A percentile compares a stretch with the other conserved stretches of the same genome.
Conservation (phyloP, 37 sponge, comb jelly and placozoan species). For the Geodia barretti region DNA sequence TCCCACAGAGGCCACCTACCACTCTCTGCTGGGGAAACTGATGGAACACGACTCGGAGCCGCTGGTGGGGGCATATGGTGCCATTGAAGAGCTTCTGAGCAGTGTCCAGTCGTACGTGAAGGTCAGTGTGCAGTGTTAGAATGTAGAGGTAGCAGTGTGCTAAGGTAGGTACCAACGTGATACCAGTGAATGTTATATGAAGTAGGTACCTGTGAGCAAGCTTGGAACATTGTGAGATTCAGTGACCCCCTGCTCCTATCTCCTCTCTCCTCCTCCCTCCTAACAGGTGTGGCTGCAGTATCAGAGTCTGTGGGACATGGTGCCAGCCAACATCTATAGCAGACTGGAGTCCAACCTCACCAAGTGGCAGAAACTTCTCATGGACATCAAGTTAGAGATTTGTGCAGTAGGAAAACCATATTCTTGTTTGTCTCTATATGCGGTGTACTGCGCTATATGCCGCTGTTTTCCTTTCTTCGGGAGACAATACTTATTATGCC, state of each 20-base stretch:
- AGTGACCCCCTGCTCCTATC: neutral
- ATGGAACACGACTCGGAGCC: constrained; percentile 56
- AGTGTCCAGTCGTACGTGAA: constrained; percentile 83
- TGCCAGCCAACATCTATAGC: constrained; percentile 69
- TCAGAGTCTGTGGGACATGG: constrained; percentile 99
- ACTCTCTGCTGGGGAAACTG: constrained; percentile 78
- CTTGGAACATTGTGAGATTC: neutral
- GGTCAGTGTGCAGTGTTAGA: constrained; percentile 43
- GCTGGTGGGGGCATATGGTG: constrained; percentile 68
- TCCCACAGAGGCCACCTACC: constrained; percentile 62
- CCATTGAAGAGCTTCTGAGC: constrained; percentile 74
- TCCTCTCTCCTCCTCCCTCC: neutral
- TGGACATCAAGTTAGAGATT: constrained; percentile 86
- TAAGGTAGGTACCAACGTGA: too few relatives aligned
- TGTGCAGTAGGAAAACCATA: too few relatives aligned
- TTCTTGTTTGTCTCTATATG: too few relatives aligned
- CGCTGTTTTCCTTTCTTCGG: too few relatives aligned
- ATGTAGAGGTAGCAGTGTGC: neutral
- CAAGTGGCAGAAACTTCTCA: constrained; percentile 91
- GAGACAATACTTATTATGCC: too few relatives aligned
- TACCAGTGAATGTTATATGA: too few relatives aligned
- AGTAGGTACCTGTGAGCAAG: too few relatives aligned
- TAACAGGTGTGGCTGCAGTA: constrained; percentile 93
- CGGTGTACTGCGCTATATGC: too few relatives aligned
- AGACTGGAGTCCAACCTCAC: constrained; percentile 78